Conservation (phyloP, 2,888 invertebrate species). For the Arrhopalites spinosus region DNA sequence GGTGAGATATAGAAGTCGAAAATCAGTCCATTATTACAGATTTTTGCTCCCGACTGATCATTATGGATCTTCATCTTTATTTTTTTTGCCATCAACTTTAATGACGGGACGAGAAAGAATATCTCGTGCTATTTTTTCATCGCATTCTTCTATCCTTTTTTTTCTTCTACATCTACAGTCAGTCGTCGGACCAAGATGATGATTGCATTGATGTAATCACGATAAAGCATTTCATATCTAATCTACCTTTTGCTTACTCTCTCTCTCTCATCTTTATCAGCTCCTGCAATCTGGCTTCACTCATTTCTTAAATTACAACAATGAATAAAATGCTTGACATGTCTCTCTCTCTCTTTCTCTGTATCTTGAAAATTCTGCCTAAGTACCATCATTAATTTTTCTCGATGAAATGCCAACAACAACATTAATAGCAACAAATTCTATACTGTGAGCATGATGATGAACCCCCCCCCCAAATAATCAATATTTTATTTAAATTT, state of each 20-base stretch:
- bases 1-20: slow-evolving; percentile 28
- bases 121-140: slow-evolving; percentile 45
- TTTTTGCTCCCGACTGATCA: slow-evolving; percentile 42
- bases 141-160: slow-evolving; percentile 37
- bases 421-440: neutral
- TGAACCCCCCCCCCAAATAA: no score
- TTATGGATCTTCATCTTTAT: slow-evolving; percentile 42
- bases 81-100: slow-evolving; percentile 44
- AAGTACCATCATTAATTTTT: slow-evolving; percentile 22
- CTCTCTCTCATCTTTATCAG: slow-evolving; percentile 2
- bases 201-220: slow-evolving; percentile 40
- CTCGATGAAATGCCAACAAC: slow-evolving; percentile 17
- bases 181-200: slow-evolving; percentile 6
- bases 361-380: neutral
- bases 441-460: neutral
- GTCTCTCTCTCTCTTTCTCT: slow-evolving; percentile 1
- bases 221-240: slow-evolving; percentile 36
- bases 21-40: slow-evolving; percentile 46
- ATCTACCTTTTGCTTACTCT: slow-evolving; percentile 17
- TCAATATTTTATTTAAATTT: no score
- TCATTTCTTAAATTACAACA: slow-evolving; percentile 36
- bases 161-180: no score
- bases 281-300: slow-evolving; percentile 27
- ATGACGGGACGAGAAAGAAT: slow-evolving; percentile 41
- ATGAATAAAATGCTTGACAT: slow-evolving; percentile 32